These are phyloP conservation scores for Bombus pyrosoma DNA, from an alignment of 1,140 invertebrate genomes.

Conservation along the genomic window DNA sequence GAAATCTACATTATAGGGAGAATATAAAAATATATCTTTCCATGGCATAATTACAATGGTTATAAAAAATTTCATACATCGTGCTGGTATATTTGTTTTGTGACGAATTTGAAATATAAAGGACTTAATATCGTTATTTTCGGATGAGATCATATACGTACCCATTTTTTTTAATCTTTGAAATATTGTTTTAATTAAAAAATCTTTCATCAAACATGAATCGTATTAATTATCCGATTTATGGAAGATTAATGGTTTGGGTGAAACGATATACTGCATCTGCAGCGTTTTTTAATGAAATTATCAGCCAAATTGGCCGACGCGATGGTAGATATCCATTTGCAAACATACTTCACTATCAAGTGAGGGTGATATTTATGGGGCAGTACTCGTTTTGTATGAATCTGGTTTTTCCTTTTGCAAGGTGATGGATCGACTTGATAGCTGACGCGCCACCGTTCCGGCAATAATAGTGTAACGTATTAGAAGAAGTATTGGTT, in stretches of 20 bases:
- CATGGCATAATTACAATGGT: too few species aligned
- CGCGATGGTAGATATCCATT: slow-evolving; percentile 31
- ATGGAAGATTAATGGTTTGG: neutral
- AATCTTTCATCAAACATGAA: neutral
- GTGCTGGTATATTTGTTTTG: too few species aligned
- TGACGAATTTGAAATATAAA: too few species aligned
- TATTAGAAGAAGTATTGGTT: slow-evolving; percentile 31
- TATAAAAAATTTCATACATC: too few species aligned
- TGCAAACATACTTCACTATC: slow-evolving; percentile 3
- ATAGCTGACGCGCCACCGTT: neutral
- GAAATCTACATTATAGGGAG: too few species aligned
- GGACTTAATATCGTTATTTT: too few species aligned
- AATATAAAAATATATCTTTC: too few species aligned
- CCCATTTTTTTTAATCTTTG: neutral
- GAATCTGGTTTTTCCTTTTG: slow-evolving; percentile 27
- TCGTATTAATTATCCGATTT: neutral
- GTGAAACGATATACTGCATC: neutral
- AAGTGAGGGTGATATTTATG: slow-evolving; percentile 24
- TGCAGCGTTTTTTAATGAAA: slow-evolving; percentile 6
- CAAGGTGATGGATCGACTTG: slow-evolving; percentile 14
- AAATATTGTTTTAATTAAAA: neutral
- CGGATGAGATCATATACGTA: too few species aligned
- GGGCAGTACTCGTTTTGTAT: slow-evolving; percentile 22
- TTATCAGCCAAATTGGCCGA: neutral
- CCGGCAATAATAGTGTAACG: slow-evolving; percentile 36